Evolutionary conservation across 2,888 invertebrate species (phyloP).

Genomic region (Labia minor): DNA sequence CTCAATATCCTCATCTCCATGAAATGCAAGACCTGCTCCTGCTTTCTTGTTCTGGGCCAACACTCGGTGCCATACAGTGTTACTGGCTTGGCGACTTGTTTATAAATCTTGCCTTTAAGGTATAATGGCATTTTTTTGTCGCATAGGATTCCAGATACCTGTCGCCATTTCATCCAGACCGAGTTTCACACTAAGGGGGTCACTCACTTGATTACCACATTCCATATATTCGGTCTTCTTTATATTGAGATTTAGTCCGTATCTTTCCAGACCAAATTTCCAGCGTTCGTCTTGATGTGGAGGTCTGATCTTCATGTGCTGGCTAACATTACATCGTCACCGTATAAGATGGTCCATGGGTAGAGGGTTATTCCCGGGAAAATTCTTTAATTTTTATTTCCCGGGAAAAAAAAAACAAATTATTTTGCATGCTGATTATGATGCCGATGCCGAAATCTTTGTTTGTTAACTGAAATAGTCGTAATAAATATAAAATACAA

Average conservation of each 20-base stretch:
- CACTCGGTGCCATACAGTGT: constrained; percentile 16
- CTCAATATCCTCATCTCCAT: neutral
- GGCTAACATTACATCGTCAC: too few species aligned
- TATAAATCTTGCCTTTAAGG: neutral
- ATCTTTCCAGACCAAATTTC: neutral
- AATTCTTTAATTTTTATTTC: too few species aligned
- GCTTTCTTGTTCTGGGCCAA: neutral
- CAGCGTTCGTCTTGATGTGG: neutral
- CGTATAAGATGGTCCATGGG: too few species aligned
- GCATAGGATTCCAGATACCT: constrained; percentile 13
- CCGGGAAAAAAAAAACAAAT: too few species aligned
- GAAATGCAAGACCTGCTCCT: neutral
- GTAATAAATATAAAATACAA: too few species aligned
- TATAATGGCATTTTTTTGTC: constrained; percentile 14
- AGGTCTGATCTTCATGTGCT: too few species aligned
- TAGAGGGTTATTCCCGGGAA: too few species aligned
- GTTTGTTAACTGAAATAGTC: too few species aligned
- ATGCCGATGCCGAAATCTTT: too few species aligned
- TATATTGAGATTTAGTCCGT: neutral
- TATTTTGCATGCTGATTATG: too few species aligned
- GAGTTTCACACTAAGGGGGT: neutral
- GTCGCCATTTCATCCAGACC: constrained; percentile 15
- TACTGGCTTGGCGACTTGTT: neutral
- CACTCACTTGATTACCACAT: neutral
- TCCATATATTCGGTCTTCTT: neutral